These are phyloP conservation scores for Drosophila setifemur DNA, from an alignment of 1,140 invertebrate species.

Conservation along the genomic window DNA sequence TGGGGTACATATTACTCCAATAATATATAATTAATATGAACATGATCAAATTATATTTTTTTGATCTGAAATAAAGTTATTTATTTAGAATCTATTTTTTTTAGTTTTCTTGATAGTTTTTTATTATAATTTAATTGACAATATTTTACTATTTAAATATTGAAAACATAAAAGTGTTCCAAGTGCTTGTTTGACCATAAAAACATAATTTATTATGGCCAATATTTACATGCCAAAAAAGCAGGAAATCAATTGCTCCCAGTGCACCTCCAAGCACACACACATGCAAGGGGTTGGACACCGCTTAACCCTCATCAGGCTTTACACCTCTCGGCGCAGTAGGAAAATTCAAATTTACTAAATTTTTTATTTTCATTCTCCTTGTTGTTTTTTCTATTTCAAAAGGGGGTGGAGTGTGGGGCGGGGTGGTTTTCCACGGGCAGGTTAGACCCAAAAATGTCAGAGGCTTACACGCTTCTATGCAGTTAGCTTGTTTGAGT, in stretches of 20 bases:
- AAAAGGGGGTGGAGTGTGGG: background rate
- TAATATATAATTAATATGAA: too few relatives aligned
- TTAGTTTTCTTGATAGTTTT: too few relatives aligned
- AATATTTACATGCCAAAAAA: background rate
- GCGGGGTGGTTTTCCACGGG: too few relatives aligned
- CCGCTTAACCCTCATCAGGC: slow-evolving; percentile 62
- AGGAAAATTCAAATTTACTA: slow-evolving; percentile 54
- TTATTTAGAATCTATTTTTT: too few relatives aligned
- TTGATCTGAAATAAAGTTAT: too few relatives aligned
- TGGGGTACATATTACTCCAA: too few relatives aligned
- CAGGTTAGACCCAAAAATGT: slow-evolving; percentile 29
- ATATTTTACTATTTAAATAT: too few relatives aligned
- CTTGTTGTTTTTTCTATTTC: slow-evolving; percentile 29
- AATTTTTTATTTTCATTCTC: slow-evolving; percentile 36
- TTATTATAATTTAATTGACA: too few relatives aligned
- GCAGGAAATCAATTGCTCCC: background rate
- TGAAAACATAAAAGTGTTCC: too few relatives aligned
- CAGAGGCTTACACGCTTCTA: slow-evolving; percentile 38
- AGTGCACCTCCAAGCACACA: slow-evolving; percentile 1
- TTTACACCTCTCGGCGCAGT: slow-evolving; percentile 59
- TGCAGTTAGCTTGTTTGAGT: slow-evolving; percentile 36
- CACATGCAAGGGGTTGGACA: slow-evolving; percentile 8
- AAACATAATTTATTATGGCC: too few relatives aligned
- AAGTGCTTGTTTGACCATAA: too few relatives aligned
- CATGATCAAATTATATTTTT: too few relatives aligned